Conservation (phyloP, 2,797 vertebrate species). For the Hippocampus kuda region DNA sequence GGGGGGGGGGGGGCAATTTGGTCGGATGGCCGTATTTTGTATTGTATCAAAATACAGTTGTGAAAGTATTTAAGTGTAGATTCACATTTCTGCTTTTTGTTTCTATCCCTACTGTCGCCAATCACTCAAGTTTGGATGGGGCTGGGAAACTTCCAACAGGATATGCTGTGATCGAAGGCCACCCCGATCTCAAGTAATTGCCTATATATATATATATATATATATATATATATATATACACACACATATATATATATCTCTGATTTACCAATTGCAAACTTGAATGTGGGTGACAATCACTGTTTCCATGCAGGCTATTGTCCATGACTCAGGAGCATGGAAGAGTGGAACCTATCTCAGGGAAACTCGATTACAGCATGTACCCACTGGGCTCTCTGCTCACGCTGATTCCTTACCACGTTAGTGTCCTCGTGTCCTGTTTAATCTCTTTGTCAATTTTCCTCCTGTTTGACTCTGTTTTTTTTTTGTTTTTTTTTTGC, state of each 20-base stretch:
- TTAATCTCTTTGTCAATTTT: background rate
- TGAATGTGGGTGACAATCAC: slow-evolving; percentile 4
- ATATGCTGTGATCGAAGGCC: slow-evolving; percentile 73
- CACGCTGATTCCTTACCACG: slow-evolving; percentile 73
- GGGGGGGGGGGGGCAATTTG: too few species aligned
- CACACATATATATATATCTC: background rate
- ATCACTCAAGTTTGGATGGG: slow-evolving; percentile 64
- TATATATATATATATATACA: too few species aligned
- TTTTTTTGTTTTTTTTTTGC: background rate
- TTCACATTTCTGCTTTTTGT: background rate
- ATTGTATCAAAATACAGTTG: background rate
- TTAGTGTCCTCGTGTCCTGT: slow-evolving; percentile 32
- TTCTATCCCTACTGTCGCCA: background rate
- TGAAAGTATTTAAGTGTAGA: background rate
- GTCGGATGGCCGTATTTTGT: too few species aligned
- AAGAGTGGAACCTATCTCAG: slow-evolving; percentile 63
- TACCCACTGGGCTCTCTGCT: slow-evolving; percentile 71
- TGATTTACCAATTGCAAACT: background rate
- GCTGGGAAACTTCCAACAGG: slow-evolving; percentile 58
- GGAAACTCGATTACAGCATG: slow-evolving; percentile 64
- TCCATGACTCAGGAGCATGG: slow-evolving; percentile 82
- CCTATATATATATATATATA: too few species aligned
- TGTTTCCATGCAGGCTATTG: slow-evolving; percentile 57
- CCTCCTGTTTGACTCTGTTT: slow-evolving; percentile 3
- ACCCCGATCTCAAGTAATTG: slow-evolving; percentile 69